phyloP scores from a whole-genome alignment of 2,113 vertebrate species.

The Oryzias melastigma region DNA sequence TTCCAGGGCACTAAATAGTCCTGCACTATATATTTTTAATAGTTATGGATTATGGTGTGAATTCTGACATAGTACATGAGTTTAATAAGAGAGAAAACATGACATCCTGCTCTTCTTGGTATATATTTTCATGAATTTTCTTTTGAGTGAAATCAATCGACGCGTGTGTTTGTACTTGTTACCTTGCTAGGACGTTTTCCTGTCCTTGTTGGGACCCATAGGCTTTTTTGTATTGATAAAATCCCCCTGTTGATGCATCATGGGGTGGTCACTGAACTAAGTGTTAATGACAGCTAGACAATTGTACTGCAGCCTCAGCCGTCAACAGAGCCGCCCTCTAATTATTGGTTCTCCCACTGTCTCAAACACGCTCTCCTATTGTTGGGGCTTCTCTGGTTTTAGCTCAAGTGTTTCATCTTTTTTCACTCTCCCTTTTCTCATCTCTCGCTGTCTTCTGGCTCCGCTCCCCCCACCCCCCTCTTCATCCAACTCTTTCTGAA shows the following conservation, averaged over 20 bases:
- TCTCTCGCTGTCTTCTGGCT: constrained; percentile 16
- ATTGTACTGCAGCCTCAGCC: constrained; percentile 63
- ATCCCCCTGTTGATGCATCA: constrained; percentile 45
- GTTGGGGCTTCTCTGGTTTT: constrained; percentile 28
- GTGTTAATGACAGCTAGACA: constrained; percentile 72
- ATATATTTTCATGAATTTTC: no score
- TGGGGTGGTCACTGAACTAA: constrained; percentile 56
- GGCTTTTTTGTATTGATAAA: no score
- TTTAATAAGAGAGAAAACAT: no score
- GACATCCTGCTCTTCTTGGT: no score
- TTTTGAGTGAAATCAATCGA: no score
- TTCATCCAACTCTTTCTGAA: constrained; percentile 22
- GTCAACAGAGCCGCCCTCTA: constrained; percentile 40
- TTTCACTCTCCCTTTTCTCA: constrained; percentile 4
- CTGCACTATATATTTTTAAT: no score
- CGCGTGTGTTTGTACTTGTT: no score
- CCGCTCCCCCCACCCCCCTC: constrained; percentile 9
- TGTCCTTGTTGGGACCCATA: no score
- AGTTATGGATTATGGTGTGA: no score
- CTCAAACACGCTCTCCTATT: constrained; percentile 3
- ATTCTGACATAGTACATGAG: no score
- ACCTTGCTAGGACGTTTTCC: no score
- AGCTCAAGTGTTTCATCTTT: constrained; percentile 30
- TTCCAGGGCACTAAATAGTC: no score
- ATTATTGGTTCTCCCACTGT: constrained; percentile 18